These are phyloP conservation scores for Sebastes nivosus DNA, from an alignment of 2,797 vertebrate species.

Conservation along the genomic window DNA sequence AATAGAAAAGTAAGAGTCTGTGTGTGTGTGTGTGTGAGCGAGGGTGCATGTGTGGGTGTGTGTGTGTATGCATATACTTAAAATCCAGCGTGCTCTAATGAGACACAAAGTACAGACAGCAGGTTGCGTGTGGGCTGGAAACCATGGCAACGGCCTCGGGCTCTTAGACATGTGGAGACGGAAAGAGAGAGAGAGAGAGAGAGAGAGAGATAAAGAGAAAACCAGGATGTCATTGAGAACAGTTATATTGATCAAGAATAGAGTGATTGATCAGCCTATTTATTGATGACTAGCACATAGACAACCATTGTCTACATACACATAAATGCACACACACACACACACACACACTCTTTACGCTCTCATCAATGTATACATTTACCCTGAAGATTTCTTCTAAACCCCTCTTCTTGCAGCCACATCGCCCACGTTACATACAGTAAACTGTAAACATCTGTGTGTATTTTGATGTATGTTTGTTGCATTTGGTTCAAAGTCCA, in stretches of 20 bases:
- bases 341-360: background rate
- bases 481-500: background rate
- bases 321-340: background rate
- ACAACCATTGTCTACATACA: background rate
- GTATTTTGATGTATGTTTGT: background rate
- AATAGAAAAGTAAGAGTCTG: constrained; percentile 22
- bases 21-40: background rate
- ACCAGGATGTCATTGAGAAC: constrained; percentile 49
- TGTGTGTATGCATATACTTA: constrained; percentile 40
- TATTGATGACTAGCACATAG: background rate
- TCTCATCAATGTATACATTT: background rate
- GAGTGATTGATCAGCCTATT: constrained; percentile 30
- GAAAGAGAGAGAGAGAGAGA: constrained; percentile 11
- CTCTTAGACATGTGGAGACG: constrained; percentile 54
- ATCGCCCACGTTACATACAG: constrained; percentile 23
- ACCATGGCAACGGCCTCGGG: constrained; percentile 75
- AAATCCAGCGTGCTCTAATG: constrained; percentile 70
- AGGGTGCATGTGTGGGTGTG: background rate
- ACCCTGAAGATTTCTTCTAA: background rate
- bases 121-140: constrained; percentile 74
- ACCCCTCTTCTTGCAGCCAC: constrained; percentile 6
- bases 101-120: constrained; percentile 74
- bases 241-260: constrained; percentile 42
- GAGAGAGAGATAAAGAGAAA: constrained; percentile 8
- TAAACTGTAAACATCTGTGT: constrained; percentile 5